Evolutionary conservation across 2,113 vertebrate species (phyloP), one percentile per base, ranked within the genome.

Genomic region (Pristiophorus japonicus): DNA sequence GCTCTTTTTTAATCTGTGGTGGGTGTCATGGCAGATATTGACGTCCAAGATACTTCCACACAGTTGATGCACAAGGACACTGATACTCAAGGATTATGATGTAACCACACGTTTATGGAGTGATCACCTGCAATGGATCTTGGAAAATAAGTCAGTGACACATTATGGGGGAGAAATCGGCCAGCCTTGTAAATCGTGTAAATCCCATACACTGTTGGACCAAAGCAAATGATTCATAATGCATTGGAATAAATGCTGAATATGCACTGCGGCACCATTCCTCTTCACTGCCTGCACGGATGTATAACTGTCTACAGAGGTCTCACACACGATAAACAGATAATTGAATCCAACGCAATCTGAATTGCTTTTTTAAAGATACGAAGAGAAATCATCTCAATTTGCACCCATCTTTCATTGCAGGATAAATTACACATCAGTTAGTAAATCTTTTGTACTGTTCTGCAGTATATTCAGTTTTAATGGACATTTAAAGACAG

Each of bases 201-300:
- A 90, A 34, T 85, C 20, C 42, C 5, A 8, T 87, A 30, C 87
- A 62, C 1, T 16, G 24, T 16, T 55, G 8, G 27, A 59, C 6
- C 24, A 90, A 62, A 90, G 87, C 47, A 90, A 62, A 90, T 90
- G 30, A 90, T 55, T 59, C 51, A 90, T 90, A n/a, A 30, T 62
- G 51, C 30, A 90, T 12, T 59, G 87, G 87, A 62, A 90, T 62
- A 90, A 62, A n/a, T 90, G 87, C 87, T 90, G 45, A 87, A 51
- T 55, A 30, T 87, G 84, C 42, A 87, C 47, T 62, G 27, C 14
- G 27, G 51, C 47, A 90, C 30, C 87, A 90, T 90, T 90, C 30
- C 51, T 90, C 87, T 90, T n/a, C 87, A 8, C 47, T 27, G 27
- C 34, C 47, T 90, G 51, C 47, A 30, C 51, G 51, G 27, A 59